Evolutionary conservation across 2,113 vertebrate genomes (phyloP), one percentile per base, ranked within the genome.

Genomic region (Hypocryptadius cinnamomeus): DNA sequence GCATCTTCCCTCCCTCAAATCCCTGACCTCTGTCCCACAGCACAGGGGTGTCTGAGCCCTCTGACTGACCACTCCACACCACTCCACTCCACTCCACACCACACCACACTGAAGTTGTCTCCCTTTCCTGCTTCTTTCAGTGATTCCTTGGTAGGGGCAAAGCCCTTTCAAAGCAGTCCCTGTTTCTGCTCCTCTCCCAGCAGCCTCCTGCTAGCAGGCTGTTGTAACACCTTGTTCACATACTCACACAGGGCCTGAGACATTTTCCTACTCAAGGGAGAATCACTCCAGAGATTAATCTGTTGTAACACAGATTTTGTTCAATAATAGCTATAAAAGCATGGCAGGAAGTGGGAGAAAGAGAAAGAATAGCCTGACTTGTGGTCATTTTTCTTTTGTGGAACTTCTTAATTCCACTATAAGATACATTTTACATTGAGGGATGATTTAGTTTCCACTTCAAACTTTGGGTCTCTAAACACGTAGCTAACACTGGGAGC

Each of bases 311-410:
- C 1, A 6, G 77, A 70, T 76, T 80, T 86, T 82, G 66, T 74
- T 95, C 87, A 77, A 80, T 95, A 92, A 82, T 27, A 84, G 28
- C 72, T 85, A 47, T 54, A 71, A 87, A 91, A 87, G 53, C 70
- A 68, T 71, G 53, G 48, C 76, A 92, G 70, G 9, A 56, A 81
- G 80, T 85, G 53, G 73, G 61, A 85, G 69, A 79, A 90, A 85
- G n/a, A 82, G 47, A 80, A 85, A 83, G 42, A 93, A 80, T 23
- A 77, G 15, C 35, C 35, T 84, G 51, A 30, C 12, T 40, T 71
- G 42, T 23, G 22, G 22, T 63, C 5, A 94, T 93, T 92, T 88
- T 74, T 90, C 72, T 86, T 72, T 21, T 3, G 1, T 19, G 17
- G 35, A 79, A 92, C 89, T 92, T 80, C 87, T 85, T 83, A 85